Conservation (phyloP, 2,113 vertebrate genomes). For the Dromaius novaehollandiae region DNA sequence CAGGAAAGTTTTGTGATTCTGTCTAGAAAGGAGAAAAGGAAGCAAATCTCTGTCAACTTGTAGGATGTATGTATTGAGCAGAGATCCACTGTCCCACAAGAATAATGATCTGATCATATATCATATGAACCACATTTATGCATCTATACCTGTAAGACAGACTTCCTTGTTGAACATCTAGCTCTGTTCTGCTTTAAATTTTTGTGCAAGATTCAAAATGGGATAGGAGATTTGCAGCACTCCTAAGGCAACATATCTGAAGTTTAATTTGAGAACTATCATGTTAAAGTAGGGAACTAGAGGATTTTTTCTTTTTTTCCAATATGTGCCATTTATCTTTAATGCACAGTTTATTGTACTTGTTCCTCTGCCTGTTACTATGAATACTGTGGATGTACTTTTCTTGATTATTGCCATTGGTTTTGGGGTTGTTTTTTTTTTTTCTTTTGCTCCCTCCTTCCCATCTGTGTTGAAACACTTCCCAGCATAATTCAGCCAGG, state of each 20-base stretch:
- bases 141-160: background rate
- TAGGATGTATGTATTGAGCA: background rate
- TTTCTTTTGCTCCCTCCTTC: slow-evolving; percentile 19
- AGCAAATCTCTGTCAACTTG: background rate
- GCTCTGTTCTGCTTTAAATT: background rate
- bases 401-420: background rate
- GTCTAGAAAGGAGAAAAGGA: background rate
- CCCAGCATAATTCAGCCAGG: slow-evolving; percentile 61
- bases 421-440: background rate
- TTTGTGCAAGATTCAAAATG: background rate
- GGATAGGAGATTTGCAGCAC: background rate
- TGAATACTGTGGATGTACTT: background rate
- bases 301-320: background rate
- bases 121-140: background rate
- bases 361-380: background rate
- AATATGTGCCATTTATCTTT: background rate
- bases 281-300: background rate
- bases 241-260: background rate
- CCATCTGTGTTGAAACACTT: slow-evolving; percentile 50
- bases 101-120: background rate
- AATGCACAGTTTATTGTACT: background rate
- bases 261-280: background rate
- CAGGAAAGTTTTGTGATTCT: background rate
- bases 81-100: background rate
- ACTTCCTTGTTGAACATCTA: background rate